Evolutionary conservation across 2,113 vertebrate species (phyloP), one percentile per base, ranked within the genome.

Genomic region (Clarias magur): DNA sequence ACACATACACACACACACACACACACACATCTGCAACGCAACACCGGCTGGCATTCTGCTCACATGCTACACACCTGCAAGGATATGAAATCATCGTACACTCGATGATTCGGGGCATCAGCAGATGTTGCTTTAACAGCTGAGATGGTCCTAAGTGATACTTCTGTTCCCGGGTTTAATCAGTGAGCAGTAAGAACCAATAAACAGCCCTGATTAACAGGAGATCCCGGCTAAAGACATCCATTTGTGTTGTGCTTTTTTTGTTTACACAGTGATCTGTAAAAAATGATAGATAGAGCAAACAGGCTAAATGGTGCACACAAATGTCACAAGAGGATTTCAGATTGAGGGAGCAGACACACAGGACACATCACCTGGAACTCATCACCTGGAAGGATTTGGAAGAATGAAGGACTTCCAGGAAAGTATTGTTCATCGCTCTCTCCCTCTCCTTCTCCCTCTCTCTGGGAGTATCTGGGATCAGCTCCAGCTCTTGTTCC

Each of bases 1-100:
- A 85, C 84, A 76, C 63, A 38, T 2, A 34, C 34, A 38, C 34
- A 38, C 34, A 62, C 73, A 85, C 38, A 85, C 84, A 76, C 63
- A 72, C 30, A 82, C 57, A 76, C 23, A 42, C 80, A 83, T 53
- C 17, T 78, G 86, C 15, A 6, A 54, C 48, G 86, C 8, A 6
- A 54, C 48, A 13, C 11, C n/a, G 16, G 79, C 79, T 38, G 11
- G 11, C 11, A 21, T 30, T 68, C 62, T 11, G 27, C 85, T 70
- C 85, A 70, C 76, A 56, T 80, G 63, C 25, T 82, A 86, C 56
- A 86, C 85, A 86, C 85, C 85, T 86, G 85, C n/a, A 73, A 17
- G 79, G 85, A 86, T 82, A 82, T 82, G 79, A 86, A 86, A 23
- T 86, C 79, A 82, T 62, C 7, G 3, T 57, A 38, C 42, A 38